Evolutionary conservation across 2,113 vertebrate genomes (phyloP).

Genomic region (Carollia perspicillata): DNA sequence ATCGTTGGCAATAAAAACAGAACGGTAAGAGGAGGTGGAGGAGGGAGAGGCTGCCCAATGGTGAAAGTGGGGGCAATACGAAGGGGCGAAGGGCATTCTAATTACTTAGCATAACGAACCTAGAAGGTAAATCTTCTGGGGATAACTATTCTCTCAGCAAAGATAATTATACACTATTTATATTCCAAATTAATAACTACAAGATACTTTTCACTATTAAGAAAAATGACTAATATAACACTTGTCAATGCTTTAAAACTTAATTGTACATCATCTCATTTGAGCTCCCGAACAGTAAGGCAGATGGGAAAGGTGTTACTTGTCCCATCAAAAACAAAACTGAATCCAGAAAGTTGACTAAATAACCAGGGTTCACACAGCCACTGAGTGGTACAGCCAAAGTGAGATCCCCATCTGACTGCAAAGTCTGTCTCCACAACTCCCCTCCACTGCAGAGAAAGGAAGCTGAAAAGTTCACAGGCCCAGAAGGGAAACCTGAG

Average conservation of each 20-base stretch:
- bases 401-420: not conserved
- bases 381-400: not conserved
- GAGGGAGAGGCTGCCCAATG: not conserved
- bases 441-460: not conserved
- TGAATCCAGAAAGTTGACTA: not conserved
- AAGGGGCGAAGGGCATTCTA: not conserved
- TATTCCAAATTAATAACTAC: not conserved
- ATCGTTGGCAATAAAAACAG: not conserved
- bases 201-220: not conserved
- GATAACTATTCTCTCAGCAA: not conserved
- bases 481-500: not conserved
- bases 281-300: not conserved
- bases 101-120: not conserved
- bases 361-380: not conserved
- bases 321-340: not conserved
- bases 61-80: not conserved
- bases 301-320: not conserved
- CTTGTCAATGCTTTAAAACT: not conserved
- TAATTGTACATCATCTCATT: not conserved
- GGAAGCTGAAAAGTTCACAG: not conserved
- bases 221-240: not conserved
- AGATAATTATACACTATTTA: not conserved
- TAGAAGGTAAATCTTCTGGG: not conserved
- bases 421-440: not conserved
- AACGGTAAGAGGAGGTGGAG: not conserved